A percentile compares a stretch with the other conserved stretches of the same genome.
phyloP scores from a whole-genome alignment of 1,140 invertebrate species.

The Tetragnatha versicolor region DNA sequence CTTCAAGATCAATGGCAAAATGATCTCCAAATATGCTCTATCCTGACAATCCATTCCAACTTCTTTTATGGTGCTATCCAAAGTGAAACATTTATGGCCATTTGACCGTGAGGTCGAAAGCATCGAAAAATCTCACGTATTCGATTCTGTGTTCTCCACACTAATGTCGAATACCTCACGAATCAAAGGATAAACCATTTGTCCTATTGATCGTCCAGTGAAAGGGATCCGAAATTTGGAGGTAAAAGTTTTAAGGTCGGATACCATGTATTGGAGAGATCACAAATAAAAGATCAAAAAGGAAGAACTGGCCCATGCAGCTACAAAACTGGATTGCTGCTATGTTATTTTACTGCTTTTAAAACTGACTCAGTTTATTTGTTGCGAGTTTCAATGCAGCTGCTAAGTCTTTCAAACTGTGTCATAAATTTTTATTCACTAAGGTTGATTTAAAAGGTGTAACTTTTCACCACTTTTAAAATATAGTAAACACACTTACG shows the following conservation, averaged over 20 bases:
- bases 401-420: too few relatives aligned
- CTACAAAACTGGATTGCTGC: too few relatives aligned
- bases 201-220: conserved; percentile 2
- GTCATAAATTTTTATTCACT: too few relatives aligned
- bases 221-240: background rate
- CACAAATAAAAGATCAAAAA: too few relatives aligned
- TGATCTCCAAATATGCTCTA: conserved; percentile 33
- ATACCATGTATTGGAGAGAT: too few relatives aligned
- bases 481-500: too few relatives aligned
- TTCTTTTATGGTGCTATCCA: conserved; percentile 16
- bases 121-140: conserved; percentile 39
- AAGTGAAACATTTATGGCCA: conserved; percentile 35
- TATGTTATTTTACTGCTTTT: too few relatives aligned
- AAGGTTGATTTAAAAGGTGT: too few relatives aligned
- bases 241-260: background rate
- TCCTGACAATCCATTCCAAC: conserved; percentile 21
- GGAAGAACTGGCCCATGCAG: too few relatives aligned
- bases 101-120: conserved; percentile 22
- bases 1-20: conserved; percentile 27
- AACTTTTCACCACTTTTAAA: too few relatives aligned
- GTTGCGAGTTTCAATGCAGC: too few relatives aligned
- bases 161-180: conserved; percentile 33
- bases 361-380: too few relatives aligned
- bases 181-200: conserved; percentile 38
- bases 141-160: conserved; percentile 18